Conservation (phyloP, 2,113 vertebrate species). For the Apodemus sylvaticus region DNA sequence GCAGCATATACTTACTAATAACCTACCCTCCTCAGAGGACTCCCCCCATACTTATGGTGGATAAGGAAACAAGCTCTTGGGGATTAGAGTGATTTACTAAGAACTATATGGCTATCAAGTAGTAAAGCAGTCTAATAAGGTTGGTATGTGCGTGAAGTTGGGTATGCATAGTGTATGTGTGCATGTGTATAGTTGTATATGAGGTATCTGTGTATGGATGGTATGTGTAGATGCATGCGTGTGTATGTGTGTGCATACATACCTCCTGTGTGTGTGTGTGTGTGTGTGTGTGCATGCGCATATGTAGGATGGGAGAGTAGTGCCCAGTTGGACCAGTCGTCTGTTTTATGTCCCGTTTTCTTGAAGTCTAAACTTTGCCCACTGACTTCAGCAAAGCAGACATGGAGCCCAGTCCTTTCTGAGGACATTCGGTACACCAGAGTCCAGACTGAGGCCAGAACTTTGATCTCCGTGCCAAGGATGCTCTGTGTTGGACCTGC, state of each 20-base stretch:
- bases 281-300: background rate
- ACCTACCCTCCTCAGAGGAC: background rate
- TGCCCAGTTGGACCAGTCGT: background rate
- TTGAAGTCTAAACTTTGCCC: background rate
- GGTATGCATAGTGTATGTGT: background rate
- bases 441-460: background rate
- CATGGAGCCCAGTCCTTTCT: background rate
- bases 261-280: too few relatives aligned
- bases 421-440: background rate
- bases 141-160: background rate
- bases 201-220: too few relatives aligned
- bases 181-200: background rate
- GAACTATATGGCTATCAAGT: background rate
- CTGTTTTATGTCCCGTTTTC: background rate
- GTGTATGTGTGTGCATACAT: background rate
- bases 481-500: conserved; percentile 1
- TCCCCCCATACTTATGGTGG: background rate
- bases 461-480: conserved; percentile 35
- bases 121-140: background rate
- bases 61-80: background rate
- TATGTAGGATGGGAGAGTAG: background rate
- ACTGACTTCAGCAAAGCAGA: background rate
- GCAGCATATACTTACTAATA: too few relatives aligned
- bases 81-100: background rate
- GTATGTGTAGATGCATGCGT: background rate